phyloP scores from a whole-genome alignment of 2,113 vertebrate genomes.

The Tor tambroides region DNA sequence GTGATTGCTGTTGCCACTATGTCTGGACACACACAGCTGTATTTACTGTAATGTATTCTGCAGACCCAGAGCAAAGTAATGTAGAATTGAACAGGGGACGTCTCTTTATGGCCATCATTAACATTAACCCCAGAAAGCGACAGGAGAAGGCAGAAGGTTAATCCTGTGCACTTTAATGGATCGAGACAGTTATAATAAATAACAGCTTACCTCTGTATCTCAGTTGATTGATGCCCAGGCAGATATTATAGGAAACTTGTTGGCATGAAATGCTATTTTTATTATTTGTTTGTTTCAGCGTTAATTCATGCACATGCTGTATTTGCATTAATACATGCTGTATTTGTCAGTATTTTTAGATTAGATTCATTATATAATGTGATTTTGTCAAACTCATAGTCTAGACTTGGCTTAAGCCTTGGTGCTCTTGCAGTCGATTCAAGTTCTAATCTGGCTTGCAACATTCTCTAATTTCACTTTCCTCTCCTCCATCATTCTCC shows the following conservation, averaged over 20 bases:
- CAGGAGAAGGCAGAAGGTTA: slow-evolving; percentile 53
- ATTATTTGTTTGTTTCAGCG: background rate
- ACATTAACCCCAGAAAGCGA: slow-evolving; percentile 54
- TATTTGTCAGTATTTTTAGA: background rate
- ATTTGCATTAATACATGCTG: too few species aligned
- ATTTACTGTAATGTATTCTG: slow-evolving; percentile 65
- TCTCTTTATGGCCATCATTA: slow-evolving; percentile 67
- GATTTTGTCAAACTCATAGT: too few species aligned
- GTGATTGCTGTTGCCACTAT: slow-evolving; percentile 35
- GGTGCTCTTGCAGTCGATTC: background rate
- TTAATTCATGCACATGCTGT: background rate
- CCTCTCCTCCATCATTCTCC: too few species aligned
- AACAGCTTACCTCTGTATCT: slow-evolving; percentile 33
- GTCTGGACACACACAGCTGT: slow-evolving; percentile 36
- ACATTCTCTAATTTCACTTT: background rate
- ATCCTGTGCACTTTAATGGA: slow-evolving; percentile 56
- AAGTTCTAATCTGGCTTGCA: background rate
- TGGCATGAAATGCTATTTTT: slow-evolving; percentile 5
- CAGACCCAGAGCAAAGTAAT: slow-evolving; percentile 57
- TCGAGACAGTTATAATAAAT: slow-evolving; percentile 53
- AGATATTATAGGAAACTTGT: background rate
- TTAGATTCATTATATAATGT: background rate
- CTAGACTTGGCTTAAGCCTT: background rate
- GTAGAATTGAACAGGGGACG: slow-evolving; percentile 54
- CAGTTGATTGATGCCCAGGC: slow-evolving; percentile 12